phyloP scores from a whole-genome alignment of 1,140 invertebrate species.

The Megalonaias nervosa region DNA sequence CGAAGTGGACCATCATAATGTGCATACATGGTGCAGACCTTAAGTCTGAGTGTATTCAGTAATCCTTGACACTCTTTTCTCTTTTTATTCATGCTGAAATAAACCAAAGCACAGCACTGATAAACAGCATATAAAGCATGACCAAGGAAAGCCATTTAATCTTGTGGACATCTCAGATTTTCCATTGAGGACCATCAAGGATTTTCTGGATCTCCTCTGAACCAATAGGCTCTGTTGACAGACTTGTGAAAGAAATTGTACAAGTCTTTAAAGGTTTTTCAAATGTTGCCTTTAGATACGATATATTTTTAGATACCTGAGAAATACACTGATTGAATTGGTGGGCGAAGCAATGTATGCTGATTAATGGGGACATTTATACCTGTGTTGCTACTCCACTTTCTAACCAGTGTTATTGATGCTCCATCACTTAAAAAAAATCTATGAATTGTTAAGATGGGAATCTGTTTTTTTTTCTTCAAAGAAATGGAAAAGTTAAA shows the following conservation, averaged over 20 bases:
- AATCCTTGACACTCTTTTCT: not conserved
- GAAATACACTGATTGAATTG: not conserved
- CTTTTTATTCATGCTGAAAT: not conserved
- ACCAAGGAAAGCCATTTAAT: slow-evolving; percentile 10
- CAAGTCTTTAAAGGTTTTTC: not conserved
- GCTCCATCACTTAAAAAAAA: not conserved
- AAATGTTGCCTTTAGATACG: not conserved
- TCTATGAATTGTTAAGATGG: not conserved
- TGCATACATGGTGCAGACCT: not conserved
- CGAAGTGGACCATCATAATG: not conserved
- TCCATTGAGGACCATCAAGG: slow-evolving; percentile 8
- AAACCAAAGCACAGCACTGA: not conserved
- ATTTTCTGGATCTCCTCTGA: slow-evolving; percentile 8
- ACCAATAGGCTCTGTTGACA: not conserved
- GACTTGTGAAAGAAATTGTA: slow-evolving; percentile 35
- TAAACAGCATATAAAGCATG: slow-evolving; percentile 3
- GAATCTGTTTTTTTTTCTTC: not conserved
- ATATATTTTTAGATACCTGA: not conserved
- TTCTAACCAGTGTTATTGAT: not conserved
- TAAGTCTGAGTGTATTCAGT: not conserved
- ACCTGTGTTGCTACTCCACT: not conserved
- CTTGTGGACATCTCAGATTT: slow-evolving; percentile 2
- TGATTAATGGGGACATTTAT: not conserved
- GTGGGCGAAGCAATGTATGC: not conserved
- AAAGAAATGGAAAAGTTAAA: not conserved